Evolutionary conservation across 2,113 vertebrate species (phyloP).

Genomic region (Nestor notabilis): DNA sequence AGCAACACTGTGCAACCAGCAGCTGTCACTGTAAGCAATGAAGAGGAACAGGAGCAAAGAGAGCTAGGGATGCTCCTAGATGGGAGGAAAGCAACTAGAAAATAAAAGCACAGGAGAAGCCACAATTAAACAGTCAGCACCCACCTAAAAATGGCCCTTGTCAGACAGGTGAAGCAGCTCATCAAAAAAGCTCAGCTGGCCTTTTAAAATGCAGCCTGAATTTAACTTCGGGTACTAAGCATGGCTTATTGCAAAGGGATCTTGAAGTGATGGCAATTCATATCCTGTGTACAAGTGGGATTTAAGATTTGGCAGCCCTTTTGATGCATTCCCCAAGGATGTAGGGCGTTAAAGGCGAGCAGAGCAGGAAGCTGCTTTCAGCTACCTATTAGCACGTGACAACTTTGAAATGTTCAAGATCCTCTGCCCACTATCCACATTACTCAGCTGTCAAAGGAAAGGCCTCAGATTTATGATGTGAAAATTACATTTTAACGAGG

Average conservation of each 20-base stretch:
- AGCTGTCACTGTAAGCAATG: conserved; percentile 50
- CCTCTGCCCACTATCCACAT: conserved; percentile 69
- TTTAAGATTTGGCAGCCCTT: background rate
- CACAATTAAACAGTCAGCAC: conserved; percentile 36
- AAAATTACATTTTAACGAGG: conserved; percentile 83
- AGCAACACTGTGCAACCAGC: background rate
- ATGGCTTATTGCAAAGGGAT: background rate
- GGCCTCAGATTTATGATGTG: conserved; percentile 74
- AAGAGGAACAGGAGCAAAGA: background rate
- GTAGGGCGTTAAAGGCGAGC: background rate
- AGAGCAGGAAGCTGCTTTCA: background rate
- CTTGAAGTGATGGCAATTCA: background rate
- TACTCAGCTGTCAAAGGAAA: conserved; percentile 76
- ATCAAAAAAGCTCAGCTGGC: background rate
- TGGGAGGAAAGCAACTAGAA: conserved; percentile 24
- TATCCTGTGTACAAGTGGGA: background rate
- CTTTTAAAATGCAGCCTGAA: background rate
- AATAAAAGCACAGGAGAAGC: conserved; percentile 7
- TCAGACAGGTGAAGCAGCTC: background rate
- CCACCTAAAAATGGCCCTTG: background rate
- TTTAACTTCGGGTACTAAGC: background rate
- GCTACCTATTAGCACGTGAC: conserved; percentile 28
- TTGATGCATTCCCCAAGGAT: background rate
- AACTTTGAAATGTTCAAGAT: conserved; percentile 43
- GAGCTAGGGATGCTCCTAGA: background rate